phyloP scores from a whole-genome alignment of 1,140 invertebrate species.

The Drosophila varians region DNA sequence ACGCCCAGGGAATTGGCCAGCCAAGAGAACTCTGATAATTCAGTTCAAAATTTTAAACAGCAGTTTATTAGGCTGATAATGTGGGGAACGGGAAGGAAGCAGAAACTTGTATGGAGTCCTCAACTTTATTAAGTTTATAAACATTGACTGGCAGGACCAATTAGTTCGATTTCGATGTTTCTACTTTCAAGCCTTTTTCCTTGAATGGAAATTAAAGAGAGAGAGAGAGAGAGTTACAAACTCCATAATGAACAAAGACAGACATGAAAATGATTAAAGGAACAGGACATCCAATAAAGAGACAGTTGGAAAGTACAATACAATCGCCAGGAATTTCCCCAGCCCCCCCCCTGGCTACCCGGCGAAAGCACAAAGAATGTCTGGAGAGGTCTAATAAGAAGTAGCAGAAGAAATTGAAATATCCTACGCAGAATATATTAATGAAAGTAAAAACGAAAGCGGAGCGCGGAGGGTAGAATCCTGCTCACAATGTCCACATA shows the following conservation, averaged over 20 bases:
- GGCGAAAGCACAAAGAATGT: constrained; percentile 24
- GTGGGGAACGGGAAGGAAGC: background rate
- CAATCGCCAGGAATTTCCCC: constrained; percentile 2
- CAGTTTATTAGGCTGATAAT: constrained; percentile 67
- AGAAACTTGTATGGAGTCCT: background rate
- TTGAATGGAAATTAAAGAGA: no score
- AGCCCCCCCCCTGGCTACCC: background rate
- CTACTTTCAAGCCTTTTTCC: no score
- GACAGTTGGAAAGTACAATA: constrained; percentile 36
- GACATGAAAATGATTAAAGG: background rate
- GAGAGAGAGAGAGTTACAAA: background rate
- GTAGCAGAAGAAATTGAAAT: constrained; percentile 32
- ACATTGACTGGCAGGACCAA: background rate
- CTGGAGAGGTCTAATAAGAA: constrained; percentile 43
- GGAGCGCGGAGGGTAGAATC: background rate
- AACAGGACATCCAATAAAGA: constrained; percentile 7
- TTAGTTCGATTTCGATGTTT: constrained; percentile 10
- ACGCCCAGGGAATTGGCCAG: background rate
- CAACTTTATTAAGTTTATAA: background rate
- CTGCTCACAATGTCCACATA: constrained; percentile 37
- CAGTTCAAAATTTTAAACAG: constrained; percentile 17
- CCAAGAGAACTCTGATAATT: constrained; percentile 30
- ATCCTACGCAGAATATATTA: constrained; percentile 45
- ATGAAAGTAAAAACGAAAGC: constrained; percentile 30
- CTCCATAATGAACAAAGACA: constrained; percentile 24